A percentile compares a stretch with the other conserved stretches of the same genome.
phyloP scores from a whole-genome alignment of 2,797 vertebrate species.

The Sebastolobus altivelis region DNA sequence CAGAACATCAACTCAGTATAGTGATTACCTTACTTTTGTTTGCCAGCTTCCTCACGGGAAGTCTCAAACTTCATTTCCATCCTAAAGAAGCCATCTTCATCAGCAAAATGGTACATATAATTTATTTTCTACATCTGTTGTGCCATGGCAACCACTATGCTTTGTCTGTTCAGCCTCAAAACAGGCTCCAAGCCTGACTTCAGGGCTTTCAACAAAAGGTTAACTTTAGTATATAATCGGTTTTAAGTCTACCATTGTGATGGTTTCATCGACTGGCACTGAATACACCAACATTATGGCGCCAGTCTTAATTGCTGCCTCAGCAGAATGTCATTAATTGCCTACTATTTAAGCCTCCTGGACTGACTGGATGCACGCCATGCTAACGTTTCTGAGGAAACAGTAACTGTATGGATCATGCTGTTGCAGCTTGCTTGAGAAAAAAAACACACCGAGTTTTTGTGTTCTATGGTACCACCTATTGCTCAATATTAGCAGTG shows the following conservation, averaged over 20 bases:
- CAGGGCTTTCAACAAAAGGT: constrained; percentile 51
- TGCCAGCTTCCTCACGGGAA: constrained; percentile 32
- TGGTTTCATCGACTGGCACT: constrained; percentile 39
- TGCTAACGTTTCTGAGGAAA: constrained; percentile 76
- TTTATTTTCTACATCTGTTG: constrained; percentile 60
- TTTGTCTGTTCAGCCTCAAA: constrained; percentile 51
- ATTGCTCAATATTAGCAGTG: constrained; percentile 68
- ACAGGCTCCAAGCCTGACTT: constrained; percentile 38
- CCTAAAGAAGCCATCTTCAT: constrained; percentile 46
- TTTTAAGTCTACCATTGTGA: constrained; percentile 47
- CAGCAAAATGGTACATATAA: constrained; percentile 29
- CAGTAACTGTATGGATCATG: constrained; percentile 69
- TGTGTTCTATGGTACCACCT: constrained; percentile 66
- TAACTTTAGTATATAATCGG: constrained; percentile 17
- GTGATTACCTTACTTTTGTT: constrained; percentile 40
- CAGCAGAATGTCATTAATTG: constrained; percentile 65
- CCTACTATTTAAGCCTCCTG: constrained; percentile 64
- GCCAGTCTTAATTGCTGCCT: constrained; percentile 48
- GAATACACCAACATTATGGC: constrained; percentile 28
- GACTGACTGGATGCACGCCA: constrained; percentile 64
- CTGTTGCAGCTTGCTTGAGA: constrained; percentile 76
- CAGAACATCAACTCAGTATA: constrained; percentile 50
- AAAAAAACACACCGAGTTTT: constrained; percentile 37
- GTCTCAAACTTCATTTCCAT: constrained; percentile 32
- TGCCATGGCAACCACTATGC: constrained; percentile 43